Evolutionary conservation across 2,113 vertebrate genomes (phyloP).

Genomic region (Falco punctatus): DNA sequence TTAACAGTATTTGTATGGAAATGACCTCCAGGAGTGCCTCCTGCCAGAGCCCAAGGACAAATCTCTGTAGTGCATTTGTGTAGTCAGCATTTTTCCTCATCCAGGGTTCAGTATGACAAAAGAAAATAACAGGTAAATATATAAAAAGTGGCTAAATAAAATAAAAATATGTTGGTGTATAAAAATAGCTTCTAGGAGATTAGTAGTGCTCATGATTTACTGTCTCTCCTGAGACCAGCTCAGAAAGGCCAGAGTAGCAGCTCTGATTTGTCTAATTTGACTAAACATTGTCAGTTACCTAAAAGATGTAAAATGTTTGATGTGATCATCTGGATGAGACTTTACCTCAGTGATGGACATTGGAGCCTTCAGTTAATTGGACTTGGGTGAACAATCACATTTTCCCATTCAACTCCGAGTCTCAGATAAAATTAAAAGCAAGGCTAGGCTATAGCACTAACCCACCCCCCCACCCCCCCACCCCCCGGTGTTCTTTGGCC

Average conservation of each 20-base stretch:
- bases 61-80: background rate
- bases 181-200: background rate
- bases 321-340: background rate
- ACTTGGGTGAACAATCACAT: background rate
- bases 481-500: background rate
- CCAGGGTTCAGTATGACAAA: background rate
- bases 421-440: background rate
- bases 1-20: background rate
- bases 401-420: background rate
- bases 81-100: background rate
- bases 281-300: background rate
- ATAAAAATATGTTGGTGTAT: background rate
- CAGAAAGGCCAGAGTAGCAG: background rate
- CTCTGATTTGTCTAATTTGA: background rate
- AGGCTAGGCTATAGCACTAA: background rate
- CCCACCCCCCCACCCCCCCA: too few species aligned
- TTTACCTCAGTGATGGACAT: background rate
- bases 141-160: background rate
- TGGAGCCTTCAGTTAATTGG: background rate
- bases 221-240: background rate
- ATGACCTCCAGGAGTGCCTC: background rate
- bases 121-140: background rate
- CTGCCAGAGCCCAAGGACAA: background rate
- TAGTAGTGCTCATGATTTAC: background rate
- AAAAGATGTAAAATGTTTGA: background rate